A percentile compares a stretch with the other conserved stretches of the same genome.
Evolutionary conservation across 92 coral and sea anemone genomes (phyloP).

Genomic region (Desmophyllum pertusum): DNA sequence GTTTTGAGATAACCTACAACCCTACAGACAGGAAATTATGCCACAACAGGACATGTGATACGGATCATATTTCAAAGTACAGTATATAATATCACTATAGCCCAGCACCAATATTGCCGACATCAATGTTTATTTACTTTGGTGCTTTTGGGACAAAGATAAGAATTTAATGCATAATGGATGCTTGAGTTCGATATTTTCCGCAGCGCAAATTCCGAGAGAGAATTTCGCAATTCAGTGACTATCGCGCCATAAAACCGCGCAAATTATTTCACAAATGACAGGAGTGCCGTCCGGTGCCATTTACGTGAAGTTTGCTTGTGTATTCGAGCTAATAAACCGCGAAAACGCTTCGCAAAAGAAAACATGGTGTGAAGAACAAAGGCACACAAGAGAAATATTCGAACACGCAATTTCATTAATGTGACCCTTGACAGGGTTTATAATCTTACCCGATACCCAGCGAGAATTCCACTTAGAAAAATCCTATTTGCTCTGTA

Average conservation of each 20-base stretch:
- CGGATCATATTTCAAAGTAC: slow-evolving; percentile 20
- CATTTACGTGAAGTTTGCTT: not conserved
- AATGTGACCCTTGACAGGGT: slow-evolving; percentile 16
- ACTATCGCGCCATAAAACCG: not conserved
- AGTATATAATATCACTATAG: not conserved
- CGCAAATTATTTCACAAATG: not conserved
- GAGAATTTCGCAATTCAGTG: not conserved
- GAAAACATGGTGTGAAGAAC: slow-evolving; percentile 20
- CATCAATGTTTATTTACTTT: slow-evolving; percentile 41
- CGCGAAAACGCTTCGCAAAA: slow-evolving; percentile 18
- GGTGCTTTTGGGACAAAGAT: slow-evolving; percentile 28
- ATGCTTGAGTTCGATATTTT: slow-evolving; percentile 28
- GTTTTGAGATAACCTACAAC: not conserved
- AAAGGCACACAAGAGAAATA: slow-evolving; percentile 25
- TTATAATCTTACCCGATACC: slow-evolving; percentile 2
- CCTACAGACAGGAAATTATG: too few relatives aligned
- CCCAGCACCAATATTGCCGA: slow-evolving; percentile 24
- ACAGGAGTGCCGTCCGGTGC: not conserved
- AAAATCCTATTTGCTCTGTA: slow-evolving; percentile 33
- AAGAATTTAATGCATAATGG: slow-evolving; percentile 41
- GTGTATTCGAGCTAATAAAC: not conserved
- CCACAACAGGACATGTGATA: not conserved
- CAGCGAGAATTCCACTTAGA: slow-evolving; percentile 12
- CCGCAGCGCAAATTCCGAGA: slow-evolving; percentile 4
- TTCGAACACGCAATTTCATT: slow-evolving; percentile 18